These are phyloP conservation scores for Peribatodes rhomboidaria DNA, from an alignment of 2,888 invertebrate genomes.

Conservation along the genomic window DNA sequence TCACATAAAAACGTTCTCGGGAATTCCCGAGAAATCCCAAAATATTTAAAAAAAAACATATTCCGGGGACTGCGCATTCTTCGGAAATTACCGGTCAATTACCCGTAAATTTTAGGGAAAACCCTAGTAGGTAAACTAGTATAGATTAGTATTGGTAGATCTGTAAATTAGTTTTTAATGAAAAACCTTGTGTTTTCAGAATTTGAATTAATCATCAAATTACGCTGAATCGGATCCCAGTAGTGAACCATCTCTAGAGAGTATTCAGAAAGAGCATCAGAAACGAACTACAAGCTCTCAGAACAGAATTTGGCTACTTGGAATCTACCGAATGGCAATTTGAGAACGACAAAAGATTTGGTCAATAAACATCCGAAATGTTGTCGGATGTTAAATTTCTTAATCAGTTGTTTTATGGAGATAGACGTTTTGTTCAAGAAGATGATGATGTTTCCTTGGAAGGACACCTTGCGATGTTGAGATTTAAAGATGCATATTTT, in stretches of 20 bases:
- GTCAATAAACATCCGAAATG: constrained; percentile 81
- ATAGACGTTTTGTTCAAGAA: constrained; percentile 63
- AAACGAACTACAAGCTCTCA: constrained; percentile 89
- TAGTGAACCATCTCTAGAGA: constrained; percentile 85
- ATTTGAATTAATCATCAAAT: constrained; percentile 79
- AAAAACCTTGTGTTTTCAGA: no score
- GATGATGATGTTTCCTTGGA: constrained; percentile 73
- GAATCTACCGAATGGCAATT: constrained; percentile 94
- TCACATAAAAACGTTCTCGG: no score
- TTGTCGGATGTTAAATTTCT: constrained; percentile 75
- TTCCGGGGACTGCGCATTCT: no score
- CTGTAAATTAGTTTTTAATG: no score
- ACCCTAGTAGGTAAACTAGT: no score
- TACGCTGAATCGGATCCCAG: constrained; percentile 84
- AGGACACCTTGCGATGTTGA: constrained; percentile 62
- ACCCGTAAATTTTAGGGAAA: no score
- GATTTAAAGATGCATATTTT: constrained; percentile 59
- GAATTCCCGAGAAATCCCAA: no score
- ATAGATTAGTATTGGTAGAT: no score
- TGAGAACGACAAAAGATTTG: constrained; percentile 90
- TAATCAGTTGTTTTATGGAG: constrained; percentile 66
- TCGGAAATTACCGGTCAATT: no score
- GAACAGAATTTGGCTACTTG: constrained; percentile 92
- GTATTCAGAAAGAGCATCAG: constrained; percentile 89
- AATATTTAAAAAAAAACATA: no score